Conservation (phyloP, 2,888 invertebrate genomes). For the Zygogramma bicolorata region DNA sequence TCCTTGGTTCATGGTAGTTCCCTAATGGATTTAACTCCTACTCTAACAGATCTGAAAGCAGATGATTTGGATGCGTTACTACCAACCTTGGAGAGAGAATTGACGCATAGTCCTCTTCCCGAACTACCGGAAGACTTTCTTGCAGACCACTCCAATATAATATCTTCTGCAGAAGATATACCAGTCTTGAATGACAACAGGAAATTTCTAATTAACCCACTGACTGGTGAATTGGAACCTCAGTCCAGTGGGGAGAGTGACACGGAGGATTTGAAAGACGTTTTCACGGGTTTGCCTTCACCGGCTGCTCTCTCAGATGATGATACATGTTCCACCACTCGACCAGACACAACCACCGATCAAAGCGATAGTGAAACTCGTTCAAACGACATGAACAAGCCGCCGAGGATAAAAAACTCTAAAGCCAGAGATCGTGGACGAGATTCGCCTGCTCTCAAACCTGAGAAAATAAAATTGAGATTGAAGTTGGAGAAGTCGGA, state of each 20-base stretch:
- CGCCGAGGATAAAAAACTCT: conserved; percentile 52
- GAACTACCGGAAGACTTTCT: conserved; percentile 68
- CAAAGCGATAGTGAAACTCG: conserved; percentile 65
- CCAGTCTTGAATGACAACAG: conserved; percentile 71
- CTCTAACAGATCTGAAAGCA: conserved; percentile 64
- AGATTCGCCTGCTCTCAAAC: conserved; percentile 64
- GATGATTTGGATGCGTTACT: conserved; percentile 76
- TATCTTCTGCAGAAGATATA: conserved; percentile 60
- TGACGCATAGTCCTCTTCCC: conserved; percentile 68
- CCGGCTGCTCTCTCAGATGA: conserved; percentile 68
- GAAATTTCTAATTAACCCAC: conserved; percentile 90
- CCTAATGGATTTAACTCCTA: conserved; percentile 64
- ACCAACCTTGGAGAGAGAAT: conserved; percentile 73
- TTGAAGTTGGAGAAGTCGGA: conserved; percentile 87
- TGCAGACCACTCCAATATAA: conserved; percentile 40
- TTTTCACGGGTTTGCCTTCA: conserved; percentile 62
- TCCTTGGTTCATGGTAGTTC: conserved; percentile 49
- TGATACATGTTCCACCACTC: conserved; percentile 72
- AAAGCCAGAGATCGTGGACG: conserved; percentile 57
- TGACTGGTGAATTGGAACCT: conserved; percentile 88
- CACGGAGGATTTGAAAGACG: conserved; percentile 64
- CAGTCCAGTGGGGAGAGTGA: conserved; percentile 77
- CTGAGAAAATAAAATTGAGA: conserved; percentile 85
- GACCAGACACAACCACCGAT: conserved; percentile 63
- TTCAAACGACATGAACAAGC: conserved; percentile 60